Evolutionary conservation across 2,888 invertebrate species (phyloP).

Genomic region (Mystacides longicornis): DNA sequence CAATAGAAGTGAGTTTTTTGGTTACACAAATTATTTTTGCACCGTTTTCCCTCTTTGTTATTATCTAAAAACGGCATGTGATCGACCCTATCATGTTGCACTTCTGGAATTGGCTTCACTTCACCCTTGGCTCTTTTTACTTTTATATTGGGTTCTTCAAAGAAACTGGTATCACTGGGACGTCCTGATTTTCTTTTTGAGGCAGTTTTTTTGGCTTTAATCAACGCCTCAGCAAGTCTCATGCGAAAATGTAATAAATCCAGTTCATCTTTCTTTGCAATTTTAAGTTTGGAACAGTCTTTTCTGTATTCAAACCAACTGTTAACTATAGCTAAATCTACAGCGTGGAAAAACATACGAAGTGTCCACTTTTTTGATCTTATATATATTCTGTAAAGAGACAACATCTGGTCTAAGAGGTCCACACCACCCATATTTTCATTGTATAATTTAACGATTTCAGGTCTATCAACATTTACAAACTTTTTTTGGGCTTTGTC

Average conservation of each 20-base stretch:
- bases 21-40: slow-evolving; percentile 21
- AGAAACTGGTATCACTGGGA: not conserved
- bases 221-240: slow-evolving; percentile 1
- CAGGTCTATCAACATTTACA: slow-evolving; percentile 26
- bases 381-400: slow-evolving; percentile 24
- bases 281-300: slow-evolving; percentile 14
- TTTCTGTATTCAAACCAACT: slow-evolving; percentile 27
- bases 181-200: slow-evolving; percentile 1
- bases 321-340: slow-evolving; percentile 26
- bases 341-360: too few relatives aligned
- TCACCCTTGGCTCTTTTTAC: slow-evolving; percentile 7
- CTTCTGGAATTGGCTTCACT: slow-evolving; percentile 21
- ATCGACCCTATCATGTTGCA: slow-evolving; percentile 20
- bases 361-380: slow-evolving; percentile 23
- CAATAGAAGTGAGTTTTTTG: slow-evolving; percentile 25
- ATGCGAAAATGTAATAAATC: slow-evolving; percentile 16
- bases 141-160: not conserved
- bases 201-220: too few relatives aligned
- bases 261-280: slow-evolving; percentile 15
- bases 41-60: slow-evolving; percentile 21
- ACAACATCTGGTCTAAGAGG: slow-evolving; percentile 25
- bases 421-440: too few relatives aligned
- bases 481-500: slow-evolving; percentile 25
- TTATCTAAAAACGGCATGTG: slow-evolving; percentile 23
- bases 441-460: slow-evolving; percentile 28